These are phyloP conservation scores for Apamea epomidion DNA, from an alignment of 2,888 invertebrate species.

Conservation along the genomic window DNA sequence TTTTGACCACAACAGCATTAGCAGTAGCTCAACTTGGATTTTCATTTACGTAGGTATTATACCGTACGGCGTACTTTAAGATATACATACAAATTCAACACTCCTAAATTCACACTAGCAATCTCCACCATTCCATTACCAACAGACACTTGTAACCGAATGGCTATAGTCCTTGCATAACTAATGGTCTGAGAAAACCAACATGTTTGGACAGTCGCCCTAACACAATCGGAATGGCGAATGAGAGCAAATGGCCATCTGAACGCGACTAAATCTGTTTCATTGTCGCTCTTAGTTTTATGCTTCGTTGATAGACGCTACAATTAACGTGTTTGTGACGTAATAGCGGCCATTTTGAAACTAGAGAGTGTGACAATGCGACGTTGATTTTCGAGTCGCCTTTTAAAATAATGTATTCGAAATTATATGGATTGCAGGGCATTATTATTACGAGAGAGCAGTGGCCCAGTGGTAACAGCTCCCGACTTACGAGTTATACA, in stretches of 20 bases:
- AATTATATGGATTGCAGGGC: background rate
- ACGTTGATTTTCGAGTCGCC: background rate
- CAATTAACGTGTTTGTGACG: constrained; percentile 23
- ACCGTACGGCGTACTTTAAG: background rate
- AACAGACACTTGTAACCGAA: constrained; percentile 30
- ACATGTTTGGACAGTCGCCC: constrained; percentile 37
- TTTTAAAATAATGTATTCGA: background rate
- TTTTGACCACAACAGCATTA: background rate
- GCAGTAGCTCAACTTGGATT: no score
- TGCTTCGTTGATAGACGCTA: constrained; percentile 22
- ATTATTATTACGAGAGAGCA: no score
- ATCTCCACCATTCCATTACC: constrained; percentile 22
- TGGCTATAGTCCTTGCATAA: constrained; percentile 47
- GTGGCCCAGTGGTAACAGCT: no score
- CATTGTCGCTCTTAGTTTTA: constrained; percentile 40
- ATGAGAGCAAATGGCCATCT: constrained; percentile 56
- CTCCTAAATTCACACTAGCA: constrained; percentile 5
- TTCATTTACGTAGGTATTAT: background rate
- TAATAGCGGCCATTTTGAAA: constrained; percentile 22
- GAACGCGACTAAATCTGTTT: constrained; percentile 48
- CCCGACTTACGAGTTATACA: no score
- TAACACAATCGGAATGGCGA: constrained; percentile 60
- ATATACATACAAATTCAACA: background rate
- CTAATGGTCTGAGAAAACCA: constrained; percentile 62
- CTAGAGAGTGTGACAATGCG: background rate